Conservation (phyloP, 1,140 invertebrate genomes). For the Sinella curviseta region DNA sequence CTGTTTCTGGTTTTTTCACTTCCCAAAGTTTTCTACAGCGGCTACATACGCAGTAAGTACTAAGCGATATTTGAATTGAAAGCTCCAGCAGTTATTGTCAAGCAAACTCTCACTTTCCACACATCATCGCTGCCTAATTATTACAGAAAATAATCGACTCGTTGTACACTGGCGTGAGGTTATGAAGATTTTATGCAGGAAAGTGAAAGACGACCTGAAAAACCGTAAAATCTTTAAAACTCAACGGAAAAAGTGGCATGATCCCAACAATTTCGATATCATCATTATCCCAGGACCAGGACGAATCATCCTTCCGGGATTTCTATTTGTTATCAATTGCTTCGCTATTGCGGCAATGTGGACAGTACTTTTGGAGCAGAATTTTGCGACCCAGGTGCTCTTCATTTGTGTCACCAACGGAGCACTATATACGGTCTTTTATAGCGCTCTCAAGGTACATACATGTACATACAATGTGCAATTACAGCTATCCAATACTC, state of each 20-base stretch:
- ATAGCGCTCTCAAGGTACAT: conserved; percentile 43
- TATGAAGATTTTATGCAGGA: background rate
- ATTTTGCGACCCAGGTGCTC: conserved; percentile 48
- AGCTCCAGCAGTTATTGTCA: background rate
- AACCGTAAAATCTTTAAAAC: background rate
- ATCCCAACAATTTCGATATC: background rate
- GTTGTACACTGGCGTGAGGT: background rate
- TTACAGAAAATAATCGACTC: background rate
- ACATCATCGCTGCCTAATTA: too few relatives aligned
- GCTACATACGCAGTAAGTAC: conserved; percentile 33
- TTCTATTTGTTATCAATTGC: conserved; percentile 31
- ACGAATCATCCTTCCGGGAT: background rate
- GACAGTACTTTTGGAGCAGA: conserved; percentile 37
- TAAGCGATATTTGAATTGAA: background rate
- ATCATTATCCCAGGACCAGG: background rate
- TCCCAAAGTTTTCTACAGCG: conserved; percentile 39
- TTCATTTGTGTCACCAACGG: conserved; percentile 45
- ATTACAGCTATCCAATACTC: background rate
- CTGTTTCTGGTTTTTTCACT: conserved; percentile 29
- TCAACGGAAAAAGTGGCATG: background rate
- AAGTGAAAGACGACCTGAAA: background rate
- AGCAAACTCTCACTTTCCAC: too few relatives aligned
- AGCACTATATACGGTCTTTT: conserved; percentile 35
- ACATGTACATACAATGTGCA: background rate
- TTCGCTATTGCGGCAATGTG: conserved; percentile 35